These are phyloP conservation scores for Porites cylindrica DNA, from an alignment of 92 coral and sea anemone species.

Conservation along the genomic window DNA sequence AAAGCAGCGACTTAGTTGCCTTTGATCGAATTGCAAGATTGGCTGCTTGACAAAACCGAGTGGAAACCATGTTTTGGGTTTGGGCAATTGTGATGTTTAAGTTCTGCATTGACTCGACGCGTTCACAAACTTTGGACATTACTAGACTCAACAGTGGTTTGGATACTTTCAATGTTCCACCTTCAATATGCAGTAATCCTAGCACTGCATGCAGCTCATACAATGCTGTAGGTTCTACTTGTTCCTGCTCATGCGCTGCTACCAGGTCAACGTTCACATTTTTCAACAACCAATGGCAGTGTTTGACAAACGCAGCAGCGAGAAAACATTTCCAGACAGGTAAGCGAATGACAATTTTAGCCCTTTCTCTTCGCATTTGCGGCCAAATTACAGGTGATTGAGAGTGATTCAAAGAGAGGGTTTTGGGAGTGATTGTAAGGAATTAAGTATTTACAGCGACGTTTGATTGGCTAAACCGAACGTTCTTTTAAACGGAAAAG, in stretches of 20 bases:
- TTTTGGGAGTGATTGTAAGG: too few species aligned
- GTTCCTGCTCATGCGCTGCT: neutral
- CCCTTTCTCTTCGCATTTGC: neutral
- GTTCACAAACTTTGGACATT: neutral
- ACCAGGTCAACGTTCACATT: neutral
- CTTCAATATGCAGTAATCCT: neutral
- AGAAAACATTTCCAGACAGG: neutral
- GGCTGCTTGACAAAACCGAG: neutral
- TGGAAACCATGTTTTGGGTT: neutral
- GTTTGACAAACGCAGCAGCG: neutral
- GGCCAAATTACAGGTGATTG: neutral
- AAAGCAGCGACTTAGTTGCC: neutral
- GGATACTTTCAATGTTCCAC: neutral
- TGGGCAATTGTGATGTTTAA: neutral
- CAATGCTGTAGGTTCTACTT: neutral
- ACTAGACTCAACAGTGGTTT: neutral
- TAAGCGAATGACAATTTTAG: neutral
- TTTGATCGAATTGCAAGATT: neutral
- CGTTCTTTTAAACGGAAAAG: too few species aligned
- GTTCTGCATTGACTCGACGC: neutral
- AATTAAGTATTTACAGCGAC: too few species aligned
- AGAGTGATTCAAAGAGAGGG: neutral
- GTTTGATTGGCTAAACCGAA: too few species aligned
- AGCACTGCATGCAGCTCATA: neutral
- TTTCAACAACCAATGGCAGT: constrained; percentile 5